These are phyloP conservation scores for Drosophila cracens DNA, from an alignment of 2,888 invertebrate species.

Conservation along the genomic window DNA sequence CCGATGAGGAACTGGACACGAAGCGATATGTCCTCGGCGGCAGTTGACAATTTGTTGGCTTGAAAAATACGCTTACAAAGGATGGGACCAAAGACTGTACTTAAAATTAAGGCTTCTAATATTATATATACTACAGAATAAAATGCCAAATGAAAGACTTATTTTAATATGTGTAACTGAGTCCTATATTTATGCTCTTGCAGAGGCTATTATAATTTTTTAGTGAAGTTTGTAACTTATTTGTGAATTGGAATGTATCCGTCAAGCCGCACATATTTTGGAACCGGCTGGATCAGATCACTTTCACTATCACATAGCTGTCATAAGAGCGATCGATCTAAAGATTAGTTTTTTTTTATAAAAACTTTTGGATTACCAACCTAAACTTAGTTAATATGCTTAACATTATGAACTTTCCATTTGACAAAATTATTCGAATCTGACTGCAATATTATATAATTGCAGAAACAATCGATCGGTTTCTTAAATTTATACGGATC, in stretches of 20 bases:
- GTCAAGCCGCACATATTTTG: neutral
- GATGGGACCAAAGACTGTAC: conserved; percentile 63
- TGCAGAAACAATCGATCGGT: too few relatives aligned
- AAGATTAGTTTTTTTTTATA: neutral
- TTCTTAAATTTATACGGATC: too few relatives aligned
- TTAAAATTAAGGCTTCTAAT: conserved; percentile 21
- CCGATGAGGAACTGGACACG: conserved; percentile 70
- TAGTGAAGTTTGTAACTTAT: neutral
- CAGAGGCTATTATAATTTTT: neutral
- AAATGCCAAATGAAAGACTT: neutral
- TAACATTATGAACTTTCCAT: too few relatives aligned
- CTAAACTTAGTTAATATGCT: too few relatives aligned
- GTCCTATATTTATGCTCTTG: neutral
- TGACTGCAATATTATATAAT: too few relatives aligned
- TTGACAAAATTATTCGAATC: too few relatives aligned
- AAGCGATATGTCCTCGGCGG: conserved; percentile 73
- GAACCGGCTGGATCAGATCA: neutral
- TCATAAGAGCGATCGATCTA: neutral
- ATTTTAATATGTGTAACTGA: neutral
- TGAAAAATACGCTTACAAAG: conserved; percentile 55
- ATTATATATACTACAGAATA: conserved; percentile 5
- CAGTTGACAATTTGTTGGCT: conserved; percentile 32
- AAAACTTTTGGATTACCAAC: neutral
- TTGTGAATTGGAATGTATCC: neutral
- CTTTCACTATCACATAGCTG: neutral